These are phyloP conservation scores for Adelphocoris suturalis DNA, from an alignment of 2,888 invertebrate species.

Conservation along the genomic window DNA sequence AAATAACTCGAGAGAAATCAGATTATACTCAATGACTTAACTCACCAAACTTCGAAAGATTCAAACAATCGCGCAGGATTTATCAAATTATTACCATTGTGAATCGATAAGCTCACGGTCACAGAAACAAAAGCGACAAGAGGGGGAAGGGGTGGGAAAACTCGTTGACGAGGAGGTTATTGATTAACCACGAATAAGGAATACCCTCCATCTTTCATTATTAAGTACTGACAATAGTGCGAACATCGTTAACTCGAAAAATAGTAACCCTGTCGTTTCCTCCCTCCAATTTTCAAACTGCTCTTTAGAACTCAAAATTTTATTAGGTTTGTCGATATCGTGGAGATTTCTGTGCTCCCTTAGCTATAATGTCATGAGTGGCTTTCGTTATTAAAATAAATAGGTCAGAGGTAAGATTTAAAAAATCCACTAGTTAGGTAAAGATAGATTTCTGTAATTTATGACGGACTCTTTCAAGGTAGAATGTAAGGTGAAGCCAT, in stretches of 20 bases:
- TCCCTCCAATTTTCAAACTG: no score
- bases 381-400: no score
- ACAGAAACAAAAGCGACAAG: constrained; percentile 14
- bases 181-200: constrained; percentile 50
- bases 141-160: constrained; percentile 11
- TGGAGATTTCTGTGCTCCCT: no score
- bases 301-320: no score
- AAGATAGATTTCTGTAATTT: no score
- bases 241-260: not conserved
- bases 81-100: constrained; percentile 64
- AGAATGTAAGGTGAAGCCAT: no score
- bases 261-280: not conserved
- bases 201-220: not conserved
- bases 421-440: no score
- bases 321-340: no score
- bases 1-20: not conserved
- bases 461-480: no score
- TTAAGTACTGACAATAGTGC: not conserved
- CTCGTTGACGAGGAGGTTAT: constrained; percentile 58
- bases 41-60: not conserved
- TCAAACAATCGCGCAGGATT: constrained; percentile 46
- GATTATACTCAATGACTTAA: not conserved
- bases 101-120: constrained; percentile 67
- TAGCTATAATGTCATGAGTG: no score
- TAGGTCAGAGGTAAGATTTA: no score